phyloP scores from a whole-genome alignment of 2,113 vertebrate genomes.

The Neolamprologus hecqui region DNA sequence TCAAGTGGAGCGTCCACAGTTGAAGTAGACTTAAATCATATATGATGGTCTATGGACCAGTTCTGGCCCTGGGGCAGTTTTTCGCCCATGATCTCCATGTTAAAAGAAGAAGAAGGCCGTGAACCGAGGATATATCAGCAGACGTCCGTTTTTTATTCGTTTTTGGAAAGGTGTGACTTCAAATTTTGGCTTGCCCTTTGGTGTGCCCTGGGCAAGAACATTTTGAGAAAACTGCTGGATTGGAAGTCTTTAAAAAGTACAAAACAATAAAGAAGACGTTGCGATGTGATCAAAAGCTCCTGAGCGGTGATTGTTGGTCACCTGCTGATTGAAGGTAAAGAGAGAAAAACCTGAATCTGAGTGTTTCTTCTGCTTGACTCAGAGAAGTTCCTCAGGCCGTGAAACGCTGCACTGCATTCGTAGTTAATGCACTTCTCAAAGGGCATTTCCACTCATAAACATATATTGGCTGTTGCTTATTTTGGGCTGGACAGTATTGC shows the following conservation, averaged over 20 bases:
- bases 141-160: rapidly evolving
- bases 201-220: not conserved
- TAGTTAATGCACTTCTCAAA: not conserved
- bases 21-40: not conserved
- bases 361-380: not conserved
- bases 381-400: not conserved
- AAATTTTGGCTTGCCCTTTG: not conserved
- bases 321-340: not conserved
- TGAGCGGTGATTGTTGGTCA: not conserved
- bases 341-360: not conserved
- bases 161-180: not conserved
- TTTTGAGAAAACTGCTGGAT: not conserved
- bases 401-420: not conserved
- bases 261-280: not conserved
- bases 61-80: not conserved
- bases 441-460: not conserved
- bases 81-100: not conserved
- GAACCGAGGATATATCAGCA: not conserved
- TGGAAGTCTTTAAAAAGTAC: not conserved
- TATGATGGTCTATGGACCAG: not conserved
- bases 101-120: not conserved
- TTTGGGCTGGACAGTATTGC: not conserved
- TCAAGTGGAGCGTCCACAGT: not conserved
- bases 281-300: not conserved
- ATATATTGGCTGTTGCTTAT: not conserved